Evolutionary conservation across 2,797 vertebrate genomes (phyloP), one percentile per base, ranked within the genome.

Genomic region (Acrocephalus scirpaceus): DNA sequence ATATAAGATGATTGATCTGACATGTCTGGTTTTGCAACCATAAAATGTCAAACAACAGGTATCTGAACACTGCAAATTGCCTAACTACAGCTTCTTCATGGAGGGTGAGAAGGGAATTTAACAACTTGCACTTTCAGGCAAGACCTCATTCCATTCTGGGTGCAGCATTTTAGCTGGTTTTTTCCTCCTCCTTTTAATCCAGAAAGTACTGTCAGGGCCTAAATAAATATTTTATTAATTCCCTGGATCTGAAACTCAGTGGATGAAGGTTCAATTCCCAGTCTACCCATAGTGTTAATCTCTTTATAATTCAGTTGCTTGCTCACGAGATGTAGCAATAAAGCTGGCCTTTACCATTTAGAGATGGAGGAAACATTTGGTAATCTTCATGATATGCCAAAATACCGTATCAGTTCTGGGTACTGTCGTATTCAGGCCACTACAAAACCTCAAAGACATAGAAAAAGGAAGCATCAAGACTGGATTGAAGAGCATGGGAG

Each of bases 1-100:
- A 97, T 93, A 93, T 79, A 90, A 95, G 38, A 95, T 97, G 96
- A 89, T 92, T 79, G 96, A 91, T 96, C 77, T 94, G 92, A 96
- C 92, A 97, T 97, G 91, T 98, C 94, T 71, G 69, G 2, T 77
- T 90, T 95, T 90, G 74, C 75, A 95, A 94, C 80, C 60, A 86
- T 70, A 92, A 69, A 72, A 89, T 61, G 57, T 34, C 85, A 88
- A 83, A 90, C 60, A 93, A 78, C 40, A 77, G 57, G 11, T 64
- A 96, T 27, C 50, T 65, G 53, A 40, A 81, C 36, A 48, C 58
- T 19, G 29, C n/a, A 38, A 25, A 42, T 15, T 16, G 2, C 17
- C 56, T 91, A 94, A 77, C 30, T 70, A 38, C 23, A 73, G 19
- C n/a, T 30, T 81, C 80, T 44, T 29, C 22, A 26, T 17, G 34